Evolutionary conservation across 30 jellyfish, hydroid and myxozoan genomes (phyloP).

Genomic region (Hydractinia symbiolongicarpus): DNA sequence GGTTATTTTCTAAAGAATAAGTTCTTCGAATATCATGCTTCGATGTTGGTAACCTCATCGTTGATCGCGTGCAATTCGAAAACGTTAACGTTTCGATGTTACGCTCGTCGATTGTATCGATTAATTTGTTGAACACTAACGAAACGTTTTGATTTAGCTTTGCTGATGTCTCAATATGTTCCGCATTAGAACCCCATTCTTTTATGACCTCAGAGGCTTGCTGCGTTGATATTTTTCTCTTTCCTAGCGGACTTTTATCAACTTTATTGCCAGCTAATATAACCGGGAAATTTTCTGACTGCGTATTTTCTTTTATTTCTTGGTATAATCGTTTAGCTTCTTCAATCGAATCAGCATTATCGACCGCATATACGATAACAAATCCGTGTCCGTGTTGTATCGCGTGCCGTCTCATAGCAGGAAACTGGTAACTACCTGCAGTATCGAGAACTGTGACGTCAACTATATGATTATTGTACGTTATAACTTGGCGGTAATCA

Average conservation of each 20-base stretch:
- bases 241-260: constrained; percentile 44
- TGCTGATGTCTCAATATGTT: constrained; percentile 78
- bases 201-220: constrained; percentile 33
- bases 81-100: neutral
- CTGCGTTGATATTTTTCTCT: constrained; percentile 33
- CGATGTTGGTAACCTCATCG: neutral
- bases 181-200: constrained; percentile 43
- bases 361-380: constrained; percentile 71
- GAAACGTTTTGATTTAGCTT: constrained; percentile 62
- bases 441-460: constrained; percentile 85
- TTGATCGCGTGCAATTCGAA: neutral
- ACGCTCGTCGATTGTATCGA: constrained; percentile 57
- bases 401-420: constrained; percentile 94
- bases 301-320: constrained; percentile 46
- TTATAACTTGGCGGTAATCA: constrained; percentile 65
- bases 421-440: constrained; percentile 95
- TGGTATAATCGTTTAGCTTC: constrained; percentile 78
- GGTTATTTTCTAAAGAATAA: neutral
- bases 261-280: constrained; percentile 74
- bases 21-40: neutral
- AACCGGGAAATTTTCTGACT: constrained; percentile 51
- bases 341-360: constrained; percentile 53
- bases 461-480: constrained; percentile 47
- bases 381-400: constrained; percentile 79
- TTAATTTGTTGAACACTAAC: constrained; percentile 49